Evolutionary conservation across 2,113 vertebrate species (phyloP).

Genomic region (Melanerpes aurifrons): DNA sequence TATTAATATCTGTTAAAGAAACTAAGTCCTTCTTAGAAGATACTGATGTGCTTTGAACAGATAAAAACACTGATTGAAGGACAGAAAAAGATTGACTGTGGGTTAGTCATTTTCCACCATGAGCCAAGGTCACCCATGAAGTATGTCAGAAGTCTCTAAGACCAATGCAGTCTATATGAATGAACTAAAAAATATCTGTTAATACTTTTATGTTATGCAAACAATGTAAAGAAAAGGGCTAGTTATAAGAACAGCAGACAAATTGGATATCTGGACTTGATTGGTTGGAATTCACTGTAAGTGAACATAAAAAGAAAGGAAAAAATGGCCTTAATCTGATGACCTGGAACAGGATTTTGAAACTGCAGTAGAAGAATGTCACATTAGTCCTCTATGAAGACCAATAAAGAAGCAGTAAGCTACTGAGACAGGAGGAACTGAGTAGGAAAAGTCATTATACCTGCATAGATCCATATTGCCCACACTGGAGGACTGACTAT

Average conservation of each 20-base stretch:
- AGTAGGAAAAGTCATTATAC: not conserved
- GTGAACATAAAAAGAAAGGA: not conserved
- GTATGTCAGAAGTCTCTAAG: not conserved
- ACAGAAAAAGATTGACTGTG: not conserved
- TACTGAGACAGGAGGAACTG: not conserved
- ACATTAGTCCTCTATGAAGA: not conserved
- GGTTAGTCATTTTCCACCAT: not conserved
- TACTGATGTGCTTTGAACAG: not conserved
- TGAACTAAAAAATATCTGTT: not conserved
- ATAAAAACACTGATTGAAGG: not conserved
- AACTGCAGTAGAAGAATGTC: not conserved
- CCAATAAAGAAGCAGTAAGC: not conserved
- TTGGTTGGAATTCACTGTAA: not conserved
- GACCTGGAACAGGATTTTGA: not conserved
- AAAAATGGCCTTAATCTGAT: not conserved
- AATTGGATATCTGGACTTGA: not conserved
- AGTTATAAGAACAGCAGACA: not conserved
- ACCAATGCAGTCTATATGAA: not conserved
- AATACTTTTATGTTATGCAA: not conserved
- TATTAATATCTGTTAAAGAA: not conserved
- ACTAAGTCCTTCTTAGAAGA: not conserved
- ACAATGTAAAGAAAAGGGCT: not conserved
- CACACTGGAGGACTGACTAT: not conserved
- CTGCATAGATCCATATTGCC: not conserved
- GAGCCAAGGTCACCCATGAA: not conserved